Evolutionary conservation across 2,888 invertebrate species (phyloP).

Genomic region (Andrena hattorfiana): DNA sequence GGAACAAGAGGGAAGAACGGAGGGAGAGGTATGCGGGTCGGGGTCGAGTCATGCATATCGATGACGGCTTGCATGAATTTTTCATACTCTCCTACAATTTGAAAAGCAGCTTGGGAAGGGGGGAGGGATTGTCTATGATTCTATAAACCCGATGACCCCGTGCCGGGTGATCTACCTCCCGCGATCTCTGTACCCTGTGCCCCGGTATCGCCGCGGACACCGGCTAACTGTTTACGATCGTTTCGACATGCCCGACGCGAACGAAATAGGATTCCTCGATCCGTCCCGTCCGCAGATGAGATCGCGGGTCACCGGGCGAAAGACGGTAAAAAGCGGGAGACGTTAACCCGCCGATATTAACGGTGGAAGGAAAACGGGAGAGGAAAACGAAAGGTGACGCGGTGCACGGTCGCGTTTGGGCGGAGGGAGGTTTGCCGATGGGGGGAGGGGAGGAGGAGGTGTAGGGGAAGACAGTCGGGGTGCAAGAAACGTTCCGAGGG

Average conservation of each 20-base stretch:
- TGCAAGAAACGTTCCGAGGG: conserved; percentile 44
- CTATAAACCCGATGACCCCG: conserved; percentile 65
- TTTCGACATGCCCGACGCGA: conserved; percentile 11
- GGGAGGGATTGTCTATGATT: conserved; percentile 48
- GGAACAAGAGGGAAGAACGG: conserved; percentile 54
- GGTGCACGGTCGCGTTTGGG: conserved; percentile 8
- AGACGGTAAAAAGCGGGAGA: conserved; percentile 9
- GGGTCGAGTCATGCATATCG: conserved; percentile 81
- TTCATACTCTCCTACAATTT: conserved; percentile 75
- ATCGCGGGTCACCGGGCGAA: conserved; percentile 36
- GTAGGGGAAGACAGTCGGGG: conserved; percentile 54
- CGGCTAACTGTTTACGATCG: conserved; percentile 30
- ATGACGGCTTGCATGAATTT: conserved; percentile 77
- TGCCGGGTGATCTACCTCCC: conserved; percentile 26
- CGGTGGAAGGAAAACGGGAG: conserved; percentile 58
- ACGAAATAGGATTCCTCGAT: conserved; percentile 22
- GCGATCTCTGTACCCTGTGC: conserved; percentile 18
- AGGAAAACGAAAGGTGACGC: conserved; percentile 69
- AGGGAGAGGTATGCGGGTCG: conserved; percentile 78
- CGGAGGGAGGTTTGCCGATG: conserved; percentile 20
- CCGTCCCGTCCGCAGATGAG: conserved; percentile 5
- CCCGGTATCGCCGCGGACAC: neutral
- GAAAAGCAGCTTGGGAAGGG: conserved; percentile 44
- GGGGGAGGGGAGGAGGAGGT: conserved; percentile 12
- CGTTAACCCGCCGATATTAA: neutral